Evolutionary conservation across 2,888 invertebrate genomes (phyloP).

Genomic region (Luffia ferchaultella): DNA sequence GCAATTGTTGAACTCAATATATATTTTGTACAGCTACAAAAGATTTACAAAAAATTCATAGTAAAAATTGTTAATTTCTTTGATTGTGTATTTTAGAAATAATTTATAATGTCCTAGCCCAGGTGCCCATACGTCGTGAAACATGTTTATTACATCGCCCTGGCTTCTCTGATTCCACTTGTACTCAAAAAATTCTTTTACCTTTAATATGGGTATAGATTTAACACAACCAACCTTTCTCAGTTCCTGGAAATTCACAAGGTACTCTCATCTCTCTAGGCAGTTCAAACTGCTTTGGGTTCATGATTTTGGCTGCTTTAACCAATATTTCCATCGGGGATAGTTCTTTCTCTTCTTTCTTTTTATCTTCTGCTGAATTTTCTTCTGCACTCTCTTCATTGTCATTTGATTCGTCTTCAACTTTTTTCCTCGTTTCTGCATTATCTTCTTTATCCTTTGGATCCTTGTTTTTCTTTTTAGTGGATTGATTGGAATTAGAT

Average conservation of each 20-base stretch:
- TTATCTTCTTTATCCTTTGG: conserved; percentile 7
- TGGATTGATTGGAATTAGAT: conserved; percentile 18
- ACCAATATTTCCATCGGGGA: conserved; percentile 82
- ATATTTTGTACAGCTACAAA: too few relatives aligned
- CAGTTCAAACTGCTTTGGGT: conserved; percentile 90
- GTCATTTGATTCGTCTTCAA: not conserved
- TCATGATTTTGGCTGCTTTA: conserved; percentile 82
- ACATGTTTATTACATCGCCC: too few relatives aligned
- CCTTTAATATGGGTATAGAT: too few relatives aligned
- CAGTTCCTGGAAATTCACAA: conserved; percentile 82
- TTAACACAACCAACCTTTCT: conserved; percentile 71
- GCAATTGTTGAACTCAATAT: too few relatives aligned
- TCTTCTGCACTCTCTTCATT: conserved; percentile 15
- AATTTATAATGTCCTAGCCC: too few relatives aligned
- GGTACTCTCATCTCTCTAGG: conserved; percentile 82
- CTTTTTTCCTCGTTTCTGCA: conserved; percentile 1
- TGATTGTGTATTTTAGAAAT: too few relatives aligned
- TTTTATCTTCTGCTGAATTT: conserved; percentile 19
- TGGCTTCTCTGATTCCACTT: too few relatives aligned
- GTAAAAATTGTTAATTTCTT: too few relatives aligned
- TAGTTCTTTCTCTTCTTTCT: conserved; percentile 27
- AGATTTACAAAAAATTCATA: too few relatives aligned
- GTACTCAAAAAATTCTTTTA: too few relatives aligned
- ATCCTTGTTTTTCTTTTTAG: conserved; percentile 20
- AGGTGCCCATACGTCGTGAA: too few relatives aligned